Base-by-base conservation (phyloP, 1,140 invertebrate genomes). In the Lepidurus arcticus region DNA sequence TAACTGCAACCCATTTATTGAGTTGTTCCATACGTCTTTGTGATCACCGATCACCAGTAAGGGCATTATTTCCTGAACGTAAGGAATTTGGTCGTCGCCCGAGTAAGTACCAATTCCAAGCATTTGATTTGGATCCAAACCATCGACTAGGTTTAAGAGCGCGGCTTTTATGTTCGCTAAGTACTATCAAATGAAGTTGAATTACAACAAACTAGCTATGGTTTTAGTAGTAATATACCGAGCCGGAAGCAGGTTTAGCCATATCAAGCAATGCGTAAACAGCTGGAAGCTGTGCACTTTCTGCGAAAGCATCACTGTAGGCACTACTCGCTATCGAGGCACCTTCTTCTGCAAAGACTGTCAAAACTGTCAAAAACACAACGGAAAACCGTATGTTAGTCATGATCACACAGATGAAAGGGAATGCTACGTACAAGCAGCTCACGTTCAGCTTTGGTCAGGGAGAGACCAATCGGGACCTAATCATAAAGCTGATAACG, bases 91-190 rank as follows among this genome's bases (percentile, higher is more conserved):
- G 21, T 65, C 53, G 53, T 13, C 7, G 21, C 53, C 53, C 53
- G n/a, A 65, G 53, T 65, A 65, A 16, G 53, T 65, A n/a, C 53
- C 53, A 65, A 65, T 65, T 7, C 53, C 53, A 7, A 65, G 53
- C 13, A 7, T 65, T 16, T 65, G 53, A 13, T 7, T 13, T 7
- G 53, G 53, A 4, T 16, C 21, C 13, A 65, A 65, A 13, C 16
- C 21, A 21, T 4, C 53, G 4, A 21, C 53, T 7, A 65, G 53
- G 4, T 21, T 65, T 10, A n/a, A n/a, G 16, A 65, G 53, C 21
- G 16, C 16, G 0, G 53, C 0, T 21, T 65, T 65, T 16, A 65
- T 65, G 13, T 65, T 65, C 53, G n/a, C 7, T 9, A 65, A 21
- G 21, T 65, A 65, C 53, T 65, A 16, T 21, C 16, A 47, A 21